Evolutionary conservation across 2,888 invertebrate genomes (phyloP).

Genomic region (Harpalus rufipes): DNA sequence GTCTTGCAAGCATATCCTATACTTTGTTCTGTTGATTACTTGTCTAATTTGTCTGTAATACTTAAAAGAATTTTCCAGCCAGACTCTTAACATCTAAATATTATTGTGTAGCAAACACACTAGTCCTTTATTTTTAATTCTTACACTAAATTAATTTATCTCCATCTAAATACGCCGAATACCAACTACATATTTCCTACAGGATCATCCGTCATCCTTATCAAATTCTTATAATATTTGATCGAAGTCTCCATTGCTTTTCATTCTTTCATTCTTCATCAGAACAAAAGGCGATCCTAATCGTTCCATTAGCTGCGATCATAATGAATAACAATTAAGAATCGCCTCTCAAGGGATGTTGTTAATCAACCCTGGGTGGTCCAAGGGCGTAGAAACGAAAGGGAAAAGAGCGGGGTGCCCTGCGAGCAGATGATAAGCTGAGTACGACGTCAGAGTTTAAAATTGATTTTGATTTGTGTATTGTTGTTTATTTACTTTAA

Average conservation of each 20-base stretch:
- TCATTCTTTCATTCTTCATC: neutral
- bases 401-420: neutral
- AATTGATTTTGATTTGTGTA: slow-evolving; percentile 58
- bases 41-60: no score
- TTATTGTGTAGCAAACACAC: neutral
- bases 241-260: neutral
- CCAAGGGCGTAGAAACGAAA: slow-evolving; percentile 12
- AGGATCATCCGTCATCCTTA: neutral
- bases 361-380: slow-evolving; percentile 55
- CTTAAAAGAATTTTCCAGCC: no score
- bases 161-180: neutral
- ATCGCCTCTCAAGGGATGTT: slow-evolving; percentile 27
- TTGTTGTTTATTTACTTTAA: slow-evolving; percentile 56
- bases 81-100: neutral
- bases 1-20: no score
- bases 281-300: slow-evolving; percentile 39
- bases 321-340: slow-evolving; percentile 61
- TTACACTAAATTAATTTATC: neutral
- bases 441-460: slow-evolving; percentile 21
- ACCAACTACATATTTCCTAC: neutral
- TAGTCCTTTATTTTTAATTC: neutral
- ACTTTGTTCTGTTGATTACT: no score
- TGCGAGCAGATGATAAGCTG: slow-evolving; percentile 22
- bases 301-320: slow-evolving; percentile 38
- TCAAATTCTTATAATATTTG: slow-evolving; percentile 3